Base-by-base conservation (phyloP, 2,113 vertebrate species). In the Centropus unirufus region DNA sequence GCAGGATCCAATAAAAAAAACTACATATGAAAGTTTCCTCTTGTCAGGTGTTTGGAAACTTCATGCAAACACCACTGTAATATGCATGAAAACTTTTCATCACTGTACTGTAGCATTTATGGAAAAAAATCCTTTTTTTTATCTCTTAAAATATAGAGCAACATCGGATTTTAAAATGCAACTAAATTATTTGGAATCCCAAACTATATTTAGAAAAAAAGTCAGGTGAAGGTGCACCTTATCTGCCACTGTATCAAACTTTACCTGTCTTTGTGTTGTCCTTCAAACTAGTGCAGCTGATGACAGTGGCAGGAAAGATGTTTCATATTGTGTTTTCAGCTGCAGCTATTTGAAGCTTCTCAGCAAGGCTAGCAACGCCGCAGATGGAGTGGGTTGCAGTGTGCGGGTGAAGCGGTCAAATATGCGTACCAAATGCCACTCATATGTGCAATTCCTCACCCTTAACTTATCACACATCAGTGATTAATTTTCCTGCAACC, bases 381-480 rank as follows among this genome's bases (percentile, higher is more conserved):
- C 62, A 40, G 61, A 23, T 47, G 62, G 39, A 72, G 27, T 21
- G 23, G 49, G 40, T 39, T 54, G 42, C 39, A 30, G 44, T 5
- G 32, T 51, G 74, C 24, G 63, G 59, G 44, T 58, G 81, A 89
- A 62, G 42, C 10, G 32, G 52, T 32, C 61, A 81, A 62, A 79
- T 34, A 10, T 7, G 21, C 0, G 0, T 15, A 4, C 14, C 1
- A 1, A 83, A 64, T 34, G 24, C 24, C 61, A 62, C 42, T 73
- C 24, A 4, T 40, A 3, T 5, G 29, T 40, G 30, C 44, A 39
- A 27, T 14, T 62, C 49, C 47, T 78, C 63, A 62, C 1, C 4
- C 52, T 64, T 46, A 42, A 66, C 46, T 12, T 32, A 44, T 14
- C 16, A 23, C 1, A 32, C 8, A 5, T 17, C 13, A 64, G 17